phyloP scores from a whole-genome alignment of 2,888 invertebrate genomes.

The Limnephilus rhombicus region DNA sequence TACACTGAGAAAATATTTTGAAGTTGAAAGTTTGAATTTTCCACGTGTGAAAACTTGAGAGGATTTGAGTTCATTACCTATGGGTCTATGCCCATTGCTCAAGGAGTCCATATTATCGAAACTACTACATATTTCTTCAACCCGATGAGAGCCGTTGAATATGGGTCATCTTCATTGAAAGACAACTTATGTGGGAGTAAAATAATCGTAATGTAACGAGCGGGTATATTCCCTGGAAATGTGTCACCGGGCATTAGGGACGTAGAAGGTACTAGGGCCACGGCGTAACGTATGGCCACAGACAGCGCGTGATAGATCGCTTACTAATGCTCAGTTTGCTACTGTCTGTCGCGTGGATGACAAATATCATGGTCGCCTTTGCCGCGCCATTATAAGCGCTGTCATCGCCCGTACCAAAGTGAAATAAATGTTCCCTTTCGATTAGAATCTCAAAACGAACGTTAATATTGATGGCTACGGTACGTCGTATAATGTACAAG shows the following conservation, averaged over 20 bases:
- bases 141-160: neutral
- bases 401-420: neutral
- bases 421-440: slow-evolving; percentile 11
- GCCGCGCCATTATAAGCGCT: neutral
- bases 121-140: neutral
- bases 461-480: neutral
- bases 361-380: slow-evolving; percentile 18
- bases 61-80: no score
- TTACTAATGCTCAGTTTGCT: slow-evolving; percentile 60
- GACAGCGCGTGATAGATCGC: slow-evolving; percentile 63
- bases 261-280: neutral
- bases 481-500: neutral
- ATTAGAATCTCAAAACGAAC: neutral
- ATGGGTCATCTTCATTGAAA: neutral
- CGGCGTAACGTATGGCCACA: slow-evolving; percentile 43
- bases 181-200: neutral
- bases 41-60: no score
- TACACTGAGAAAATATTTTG: no score
- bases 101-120: no score
- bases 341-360: slow-evolving; percentile 33
- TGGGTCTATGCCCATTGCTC: no score
- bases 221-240: neutral
- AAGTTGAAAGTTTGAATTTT: no score
- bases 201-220: neutral
- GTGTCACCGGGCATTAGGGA: slow-evolving; percentile 50